Base-by-base conservation (phyloP, 2,888 invertebrate species). In the Dynastes hyllus region DNA sequence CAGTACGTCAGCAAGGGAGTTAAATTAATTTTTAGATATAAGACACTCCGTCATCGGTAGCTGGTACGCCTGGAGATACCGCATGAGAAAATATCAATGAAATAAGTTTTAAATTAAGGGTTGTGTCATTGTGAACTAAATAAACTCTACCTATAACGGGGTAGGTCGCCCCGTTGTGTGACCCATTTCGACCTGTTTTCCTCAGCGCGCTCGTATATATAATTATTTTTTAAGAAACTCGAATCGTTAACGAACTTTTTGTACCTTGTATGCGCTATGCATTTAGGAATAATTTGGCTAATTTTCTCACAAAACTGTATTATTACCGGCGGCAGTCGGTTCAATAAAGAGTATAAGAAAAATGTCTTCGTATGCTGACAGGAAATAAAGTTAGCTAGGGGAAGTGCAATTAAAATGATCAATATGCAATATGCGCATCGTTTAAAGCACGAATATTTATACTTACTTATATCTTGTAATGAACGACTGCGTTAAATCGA, bases 41-140 rank as follows among this genome's bases (percentile, higher is more conserved):
- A 80, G 81, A 81, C 82, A 80, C 83, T 83, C 84, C 82, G 73
- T 75, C 80, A 81, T 81, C 81, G 79, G 79, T 81, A 82, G 82
- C 83, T 85, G 82, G 84, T 82, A 84, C 83, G 80, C 71, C 80
- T 73, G 81, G 78, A 81, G 82, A 82, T 82, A 80, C 83, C 88
- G 73, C 73, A 86, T 88, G 88, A 88, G 88, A 89, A 89, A 88
- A 88, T 88, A 87, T 88, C 87, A 88, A 87, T 86, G 86, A 86
- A 87, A 88, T 87, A 86, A 86, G 87, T 86, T 88, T 87, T 86
- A 88, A 88, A 88, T 89, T 88, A 88, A 88, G 88, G 88, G 88
- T 87, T 87, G 87, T 86, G 87, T 87, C 87, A 86, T 88, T 88
- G 87, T 87, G 84, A 82, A 81, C 80, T 83, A 85, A 85, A 84